Evolutionary conservation across 2,113 vertebrate genomes (phyloP).

Genomic region (Platycercus adscitus): DNA sequence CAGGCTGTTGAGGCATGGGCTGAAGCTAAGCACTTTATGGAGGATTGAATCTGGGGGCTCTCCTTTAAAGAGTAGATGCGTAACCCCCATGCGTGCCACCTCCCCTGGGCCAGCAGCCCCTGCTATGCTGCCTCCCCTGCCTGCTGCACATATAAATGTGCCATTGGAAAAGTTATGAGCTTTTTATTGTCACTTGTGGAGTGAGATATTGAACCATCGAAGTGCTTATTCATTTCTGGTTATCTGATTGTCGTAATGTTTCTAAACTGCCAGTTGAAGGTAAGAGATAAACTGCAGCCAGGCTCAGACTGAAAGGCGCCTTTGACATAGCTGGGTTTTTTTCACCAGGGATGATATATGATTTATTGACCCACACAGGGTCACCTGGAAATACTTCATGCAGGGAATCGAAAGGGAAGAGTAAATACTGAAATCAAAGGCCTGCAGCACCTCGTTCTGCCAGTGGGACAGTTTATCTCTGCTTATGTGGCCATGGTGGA

Average conservation of each 20-base stretch:
- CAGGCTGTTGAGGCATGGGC: not conserved
- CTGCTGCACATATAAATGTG: slow-evolving; percentile 29
- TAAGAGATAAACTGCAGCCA: slow-evolving; percentile 75
- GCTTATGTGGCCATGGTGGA: not conserved
- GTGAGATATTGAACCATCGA: slow-evolving; percentile 60
- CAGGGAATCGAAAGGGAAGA: not conserved
- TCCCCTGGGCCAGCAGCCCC: not conserved
- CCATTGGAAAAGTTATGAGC: slow-evolving; percentile 68
- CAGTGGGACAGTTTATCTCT: not conserved
- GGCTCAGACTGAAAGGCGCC: slow-evolving; percentile 80
- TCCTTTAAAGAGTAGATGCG: not conserved
- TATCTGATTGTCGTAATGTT: slow-evolving; percentile 76
- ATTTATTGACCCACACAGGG: slow-evolving; percentile 63
- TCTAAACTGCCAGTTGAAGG: slow-evolving; percentile 71
- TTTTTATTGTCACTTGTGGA: slow-evolving; percentile 75
- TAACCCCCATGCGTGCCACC: fast-evolving
- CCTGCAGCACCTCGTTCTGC: not conserved
- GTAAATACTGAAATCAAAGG: slow-evolving; percentile 26
- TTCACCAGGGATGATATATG: slow-evolving; percentile 50
- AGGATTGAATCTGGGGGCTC: not conserved
- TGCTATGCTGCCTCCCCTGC: not conserved
- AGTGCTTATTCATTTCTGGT: slow-evolving; percentile 74
- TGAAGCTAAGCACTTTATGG: not conserved
- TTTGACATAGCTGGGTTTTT: slow-evolving; percentile 7
- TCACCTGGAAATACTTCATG: slow-evolving; percentile 55